Percentiles rank a stretch among this genome's conserved stretches.
These are phyloP conservation scores for Phrixothrix hirtus DNA, from an alignment of 2,888 invertebrate genomes.

Conservation along the genomic window DNA sequence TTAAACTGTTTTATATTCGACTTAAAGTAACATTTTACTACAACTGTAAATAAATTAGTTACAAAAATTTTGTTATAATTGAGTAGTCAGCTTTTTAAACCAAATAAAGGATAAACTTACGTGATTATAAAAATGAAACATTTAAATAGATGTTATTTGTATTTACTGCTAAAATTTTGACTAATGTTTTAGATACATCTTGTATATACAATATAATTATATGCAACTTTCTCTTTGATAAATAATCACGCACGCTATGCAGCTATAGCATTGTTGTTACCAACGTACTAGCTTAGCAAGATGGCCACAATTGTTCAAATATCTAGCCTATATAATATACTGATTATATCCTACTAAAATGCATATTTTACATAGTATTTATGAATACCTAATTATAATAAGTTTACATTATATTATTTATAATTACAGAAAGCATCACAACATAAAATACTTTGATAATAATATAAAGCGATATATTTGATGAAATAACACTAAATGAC, in stretches of 20 bases:
- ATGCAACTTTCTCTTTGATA: no score
- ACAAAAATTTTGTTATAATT: no score
- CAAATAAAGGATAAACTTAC: no score
- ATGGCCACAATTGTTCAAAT: conserved; percentile 30
- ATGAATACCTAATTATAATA: conserved; percentile 33
- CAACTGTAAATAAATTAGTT: no score
- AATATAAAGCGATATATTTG: conserved; percentile 27
- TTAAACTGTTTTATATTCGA: no score
- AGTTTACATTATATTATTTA: conserved; percentile 34
- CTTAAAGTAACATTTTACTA: no score
- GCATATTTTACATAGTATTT: conserved; percentile 36
- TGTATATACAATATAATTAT: no score
- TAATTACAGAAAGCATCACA: conserved; percentile 33
- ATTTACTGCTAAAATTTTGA: no score
- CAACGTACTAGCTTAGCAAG: conserved; percentile 32
- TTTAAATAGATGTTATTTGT: no score
- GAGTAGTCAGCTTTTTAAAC: no score
- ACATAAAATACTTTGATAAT: conserved; percentile 32
- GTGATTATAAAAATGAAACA: no score
- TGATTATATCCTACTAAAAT: conserved; percentile 36
- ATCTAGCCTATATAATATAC: conserved; percentile 31
- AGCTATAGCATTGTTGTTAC: conserved; percentile 29
- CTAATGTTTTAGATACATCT: no score
- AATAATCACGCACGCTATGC: conserved; percentile 21
- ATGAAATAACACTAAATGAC: conserved; percentile 23